Conservation (phyloP, 1,140 invertebrate genomes). For the Acyrthosiphon pisum region DNA sequence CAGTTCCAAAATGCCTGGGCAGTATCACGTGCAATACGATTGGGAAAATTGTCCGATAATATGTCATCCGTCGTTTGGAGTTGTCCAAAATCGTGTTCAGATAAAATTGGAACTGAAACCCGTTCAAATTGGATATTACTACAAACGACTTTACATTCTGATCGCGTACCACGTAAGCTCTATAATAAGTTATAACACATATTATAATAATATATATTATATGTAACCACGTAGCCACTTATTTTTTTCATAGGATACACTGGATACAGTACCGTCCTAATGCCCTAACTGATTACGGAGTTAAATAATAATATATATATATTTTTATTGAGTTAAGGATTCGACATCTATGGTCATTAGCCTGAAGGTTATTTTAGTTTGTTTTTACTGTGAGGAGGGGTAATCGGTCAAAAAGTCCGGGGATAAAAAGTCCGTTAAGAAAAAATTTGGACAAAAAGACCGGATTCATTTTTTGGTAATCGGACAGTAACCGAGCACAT, state of each 20-base stretch:
- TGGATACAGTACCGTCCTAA: neutral
- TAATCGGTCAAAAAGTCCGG: too few relatives aligned
- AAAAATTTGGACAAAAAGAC: too few relatives aligned
- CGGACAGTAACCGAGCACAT: too few relatives aligned
- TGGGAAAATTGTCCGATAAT: slow-evolving; percentile 5
- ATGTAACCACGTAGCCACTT: neutral
- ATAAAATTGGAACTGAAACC: slow-evolving; percentile 24
- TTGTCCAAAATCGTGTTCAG: neutral
- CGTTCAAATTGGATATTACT: slow-evolving; percentile 2
- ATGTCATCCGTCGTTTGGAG: slow-evolving; percentile 14
- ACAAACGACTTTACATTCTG: slow-evolving; percentile 37
- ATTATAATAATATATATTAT: neutral
- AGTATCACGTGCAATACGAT: slow-evolving; percentile 35
- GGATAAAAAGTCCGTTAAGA: too few relatives aligned
- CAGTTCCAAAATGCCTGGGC: neutral
- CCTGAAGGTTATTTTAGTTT: too few relatives aligned
- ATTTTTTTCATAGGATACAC: neutral
- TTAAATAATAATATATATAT: neutral
- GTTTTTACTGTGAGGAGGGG: too few relatives aligned
- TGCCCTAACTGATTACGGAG: neutral
- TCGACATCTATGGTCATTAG: too few relatives aligned
- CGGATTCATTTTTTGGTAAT: too few relatives aligned
- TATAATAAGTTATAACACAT: neutral
- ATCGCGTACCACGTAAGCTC: slow-evolving; percentile 33
- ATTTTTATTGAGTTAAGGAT: too few relatives aligned